Percentiles rank a stretch among this genome's conserved stretches.
These are phyloP conservation scores for Montipora cactus DNA, from an alignment of 64 coral and sea anemone genomes.

Conservation along the genomic window DNA sequence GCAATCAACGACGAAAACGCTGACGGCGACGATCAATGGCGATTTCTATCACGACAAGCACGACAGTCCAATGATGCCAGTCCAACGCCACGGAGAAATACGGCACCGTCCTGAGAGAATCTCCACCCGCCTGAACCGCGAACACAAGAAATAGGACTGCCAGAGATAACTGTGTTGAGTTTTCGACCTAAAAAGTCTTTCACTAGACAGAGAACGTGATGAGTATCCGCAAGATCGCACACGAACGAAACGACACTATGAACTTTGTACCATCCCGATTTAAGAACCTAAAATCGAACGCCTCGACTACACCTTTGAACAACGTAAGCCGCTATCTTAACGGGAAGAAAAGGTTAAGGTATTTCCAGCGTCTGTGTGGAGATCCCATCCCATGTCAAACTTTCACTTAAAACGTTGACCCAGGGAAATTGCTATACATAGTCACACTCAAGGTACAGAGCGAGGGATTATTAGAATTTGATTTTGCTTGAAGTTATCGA, in stretches of 20 bases:
- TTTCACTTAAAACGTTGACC: too few relatives aligned
- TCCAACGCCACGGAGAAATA: conserved; percentile 3
- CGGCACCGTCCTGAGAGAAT: not conserved
- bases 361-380: too few relatives aligned
- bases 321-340: too few relatives aligned
- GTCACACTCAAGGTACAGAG: too few relatives aligned
- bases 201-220: not conserved
- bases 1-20: not conserved
- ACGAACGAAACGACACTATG: not conserved
- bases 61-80: not conserved
- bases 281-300: too few relatives aligned
- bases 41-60: conserved; percentile 10
- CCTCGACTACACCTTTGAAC: too few relatives aligned
- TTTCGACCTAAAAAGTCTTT: conserved; percentile 2
- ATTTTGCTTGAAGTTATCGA: too few relatives aligned
- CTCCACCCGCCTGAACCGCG: not conserved
- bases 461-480: too few relatives aligned
- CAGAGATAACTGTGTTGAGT: not conserved
- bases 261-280: too few relatives aligned
- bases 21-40: not conserved
- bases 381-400: too few relatives aligned
- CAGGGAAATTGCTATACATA: too few relatives aligned
- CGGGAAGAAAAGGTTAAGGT: too few relatives aligned
- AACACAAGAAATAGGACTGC: not conserved
- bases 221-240: conserved; percentile 1